A percentile compares a stretch with the other conserved stretches of the same genome.
Evolutionary conservation across 1,140 invertebrate species (phyloP).

Genomic region (Mesaphorura yosii): DNA sequence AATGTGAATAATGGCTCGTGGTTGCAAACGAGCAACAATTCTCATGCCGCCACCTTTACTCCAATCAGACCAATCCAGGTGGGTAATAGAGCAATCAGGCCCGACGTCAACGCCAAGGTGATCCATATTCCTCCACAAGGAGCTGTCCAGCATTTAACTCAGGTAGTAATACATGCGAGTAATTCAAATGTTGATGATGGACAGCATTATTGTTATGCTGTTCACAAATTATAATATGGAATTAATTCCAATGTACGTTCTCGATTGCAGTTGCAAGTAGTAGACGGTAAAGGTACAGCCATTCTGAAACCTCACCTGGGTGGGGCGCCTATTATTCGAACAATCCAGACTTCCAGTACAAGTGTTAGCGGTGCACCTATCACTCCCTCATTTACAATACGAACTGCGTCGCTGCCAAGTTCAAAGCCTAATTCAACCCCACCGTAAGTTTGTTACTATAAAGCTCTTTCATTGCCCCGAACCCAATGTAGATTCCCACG

Average conservation of each 20-base stretch:
- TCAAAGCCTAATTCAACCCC: conserved; percentile 11
- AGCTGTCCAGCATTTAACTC: conserved; percentile 26
- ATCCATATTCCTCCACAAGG: conserved; percentile 29
- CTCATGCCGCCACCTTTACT: conserved; percentile 9
- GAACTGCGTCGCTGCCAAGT: conserved; percentile 15
- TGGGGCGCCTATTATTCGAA: conserved; percentile 21
- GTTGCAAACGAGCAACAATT: conserved; percentile 21
- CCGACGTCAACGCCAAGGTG: conserved; percentile 24
- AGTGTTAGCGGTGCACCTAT: conserved; percentile 3
- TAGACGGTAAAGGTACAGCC: conserved; percentile 26
- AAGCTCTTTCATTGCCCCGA: not conserved
- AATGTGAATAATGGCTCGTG: conserved; percentile 29
- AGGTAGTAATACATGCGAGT: conserved; percentile 13
- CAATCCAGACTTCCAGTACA: conserved; percentile 17
- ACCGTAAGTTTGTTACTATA: conserved; percentile 19
- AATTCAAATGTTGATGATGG: not conserved
- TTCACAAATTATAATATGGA: not conserved
- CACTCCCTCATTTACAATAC: conserved; percentile 25
- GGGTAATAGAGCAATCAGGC: conserved; percentile 17
- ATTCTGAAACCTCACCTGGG: conserved; percentile 21
- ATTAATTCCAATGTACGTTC: not conserved
- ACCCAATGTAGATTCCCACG: conserved; percentile 5
- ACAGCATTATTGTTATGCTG: not conserved
- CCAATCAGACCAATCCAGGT: conserved; percentile 23
- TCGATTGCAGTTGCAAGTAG: conserved; percentile 23